Percentiles rank a stretch among this genome's conserved stretches.
phyloP scores from a whole-genome alignment of 2,888 invertebrate species.

The Tromatobia lineatoria region DNA sequence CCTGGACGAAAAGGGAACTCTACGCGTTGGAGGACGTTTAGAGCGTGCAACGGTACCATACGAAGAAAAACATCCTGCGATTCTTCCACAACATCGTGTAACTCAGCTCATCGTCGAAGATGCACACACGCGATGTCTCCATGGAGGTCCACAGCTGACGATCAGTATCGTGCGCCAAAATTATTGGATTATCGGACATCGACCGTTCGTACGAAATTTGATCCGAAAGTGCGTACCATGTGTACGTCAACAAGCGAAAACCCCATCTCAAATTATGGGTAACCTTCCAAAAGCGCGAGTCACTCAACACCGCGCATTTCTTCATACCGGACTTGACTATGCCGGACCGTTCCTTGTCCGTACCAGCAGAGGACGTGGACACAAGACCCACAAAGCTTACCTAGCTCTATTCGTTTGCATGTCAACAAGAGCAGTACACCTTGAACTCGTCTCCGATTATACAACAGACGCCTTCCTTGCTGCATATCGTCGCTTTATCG shows the following conservation, averaged over 20 bases:
- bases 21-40: constrained; percentile 54
- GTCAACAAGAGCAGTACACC: constrained; percentile 39
- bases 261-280: neutral
- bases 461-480: constrained; percentile 50
- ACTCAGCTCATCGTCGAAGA: neutral
- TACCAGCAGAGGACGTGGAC: constrained; percentile 48
- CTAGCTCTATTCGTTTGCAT: constrained; percentile 59
- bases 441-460: constrained; percentile 49
- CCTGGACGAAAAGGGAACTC: constrained; percentile 18
- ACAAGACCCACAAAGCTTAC: constrained; percentile 39
- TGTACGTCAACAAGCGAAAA: constrained; percentile 30
- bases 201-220: neutral
- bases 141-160: constrained; percentile 50
- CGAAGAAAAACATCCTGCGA: constrained; percentile 47
- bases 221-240: constrained; percentile 61
- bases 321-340: constrained; percentile 56
- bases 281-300: neutral
- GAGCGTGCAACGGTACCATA: constrained; percentile 14
- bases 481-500: constrained; percentile 46
- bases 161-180: constrained; percentile 2
- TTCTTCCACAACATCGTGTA: constrained; percentile 29
- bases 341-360: constrained; percentile 59
- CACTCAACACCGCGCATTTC: constrained; percentile 16
- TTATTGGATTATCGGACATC: constrained; percentile 53
- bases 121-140: constrained; percentile 23